Evolutionary conservation across 2,797 vertebrate species (phyloP), one percentile per base, ranked within the genome.

Genomic region (Rhynchonycteris naso): DNA sequence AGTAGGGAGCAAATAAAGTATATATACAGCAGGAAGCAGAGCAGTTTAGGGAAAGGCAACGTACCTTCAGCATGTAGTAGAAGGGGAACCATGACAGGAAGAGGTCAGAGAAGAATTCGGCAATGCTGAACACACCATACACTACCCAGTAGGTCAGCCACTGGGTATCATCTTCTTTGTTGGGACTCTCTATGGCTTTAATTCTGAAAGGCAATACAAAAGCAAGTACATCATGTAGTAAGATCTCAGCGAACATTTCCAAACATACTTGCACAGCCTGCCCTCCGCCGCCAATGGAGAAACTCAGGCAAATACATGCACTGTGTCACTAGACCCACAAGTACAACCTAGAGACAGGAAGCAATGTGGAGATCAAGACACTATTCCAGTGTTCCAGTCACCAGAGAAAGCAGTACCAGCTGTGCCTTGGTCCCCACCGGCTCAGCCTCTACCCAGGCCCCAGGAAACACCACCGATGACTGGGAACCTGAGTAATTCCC

Each of bases 71-170:
- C 96, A 99, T 99, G 93, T 99, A 99, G 98, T 99, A 99, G 98
- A 99, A 99, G 0, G 99, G 99, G 94, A 99, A 99, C 99, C 99
- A 99, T 72, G 99, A 99, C 74, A 99, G 98, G 98, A 99, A 99
- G 92, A 99, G 99, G 84, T 99, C 99, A 4, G 99, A 99, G 90
- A 99, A 99, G 97, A 99, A 99, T 96, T 99, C 99, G 0, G 97
- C 99, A 96, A 99, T 99, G 83, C 99, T 99, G 98, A 99, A 99
- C 97, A 99, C 84, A 0, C 99, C 99, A 4, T 99, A 99, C 11
- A 99, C 99, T 35, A 99, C 99, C 99, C 99, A 99, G 98, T 99
- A 99, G 50, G 99, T 99, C 97, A 99, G 98, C 99, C 99, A 99
- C 96, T 99, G 99, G 1, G 99, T 99, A 87, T 99, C 99, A 6